Percentiles rank a stretch among this genome's conserved stretches.
Evolutionary conservation across 2,888 invertebrate genomes (phyloP).

Genomic region (Harmothoe impar): DNA sequence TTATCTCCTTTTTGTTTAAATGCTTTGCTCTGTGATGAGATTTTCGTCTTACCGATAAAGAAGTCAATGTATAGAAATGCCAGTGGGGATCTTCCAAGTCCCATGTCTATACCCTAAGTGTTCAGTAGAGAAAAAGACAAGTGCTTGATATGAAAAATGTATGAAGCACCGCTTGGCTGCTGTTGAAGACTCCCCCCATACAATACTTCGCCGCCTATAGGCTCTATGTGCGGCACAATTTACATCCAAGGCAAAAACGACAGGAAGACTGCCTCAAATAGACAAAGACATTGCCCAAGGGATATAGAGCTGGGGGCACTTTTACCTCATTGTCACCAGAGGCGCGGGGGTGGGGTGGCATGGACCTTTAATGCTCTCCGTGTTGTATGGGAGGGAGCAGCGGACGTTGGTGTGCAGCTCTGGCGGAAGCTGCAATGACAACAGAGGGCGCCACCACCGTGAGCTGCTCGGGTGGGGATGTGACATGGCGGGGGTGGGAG

Average conservation of each 20-base stretch:
- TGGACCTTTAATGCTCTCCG: background rate
- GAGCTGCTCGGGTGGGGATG: too few species aligned
- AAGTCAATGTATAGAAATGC: too few species aligned
- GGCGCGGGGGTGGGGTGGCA: background rate
- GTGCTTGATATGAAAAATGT: too few species aligned
- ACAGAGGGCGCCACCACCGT: background rate
- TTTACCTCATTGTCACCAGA: slow-evolving; percentile 5
- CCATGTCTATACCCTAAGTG: too few species aligned
- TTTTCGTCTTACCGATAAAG: too few species aligned
- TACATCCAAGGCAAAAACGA: background rate
- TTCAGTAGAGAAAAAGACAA: too few species aligned
- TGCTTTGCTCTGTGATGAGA: too few species aligned
- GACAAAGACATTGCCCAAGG: background rate
- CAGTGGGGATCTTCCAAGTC: too few species aligned
- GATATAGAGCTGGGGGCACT: background rate
- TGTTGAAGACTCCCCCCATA: background rate
- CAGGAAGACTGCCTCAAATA: background rate
- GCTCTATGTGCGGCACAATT: background rate
- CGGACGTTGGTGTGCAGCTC: background rate
- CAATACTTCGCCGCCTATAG: background rate
- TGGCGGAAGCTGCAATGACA: slow-evolving; percentile 5
- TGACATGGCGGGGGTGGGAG: too few species aligned
- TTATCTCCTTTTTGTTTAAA: too few species aligned
- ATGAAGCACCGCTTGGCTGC: background rate
- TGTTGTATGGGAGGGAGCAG: background rate